Base-by-base conservation (phyloP, 2,113 vertebrate species). In the Tychaedon coryphoeus region DNA sequence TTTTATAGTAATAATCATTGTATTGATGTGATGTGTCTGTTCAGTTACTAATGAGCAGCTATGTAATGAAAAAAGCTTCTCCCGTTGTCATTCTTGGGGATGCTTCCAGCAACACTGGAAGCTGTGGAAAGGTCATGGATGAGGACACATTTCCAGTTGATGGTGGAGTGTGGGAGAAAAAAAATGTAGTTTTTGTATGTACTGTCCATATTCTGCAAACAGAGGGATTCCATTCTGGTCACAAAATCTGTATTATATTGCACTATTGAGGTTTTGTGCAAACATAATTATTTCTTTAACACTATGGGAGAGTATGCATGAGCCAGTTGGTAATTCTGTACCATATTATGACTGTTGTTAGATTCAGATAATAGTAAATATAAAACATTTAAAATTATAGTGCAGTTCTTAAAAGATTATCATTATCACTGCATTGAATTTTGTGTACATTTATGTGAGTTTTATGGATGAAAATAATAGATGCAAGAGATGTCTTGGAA, bases 341-440 rank as follows among this genome's bases (percentile, higher is more conserved):
- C 77, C 22, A 47, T 80, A 92, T 94, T 69, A 80, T 86, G 60
- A 47, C 45, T 91, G 67, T 72, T 90, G 47, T 91, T 93, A 88
- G 91, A 70, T 80, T 92, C 65, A 61, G 67, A 71, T 95, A 67
- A 94, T 45, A 76, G 53, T 88, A 93, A 95, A 89, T 71, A 93
- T n/a, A 84, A 84, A 93, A 12, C 64, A 75, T 76, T 57, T 90
- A 42, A 86, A 94, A 95, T 97, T 80, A 77, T 67, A 84, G 18
- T 86, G 38, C 64, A 43, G 26, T 83, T 93, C 62, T 95, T 95
- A 57, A 89, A 88, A 88, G 15, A 78, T 90, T 80, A 51, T 78
- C 36, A 54, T 92, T 95, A 80, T 71, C 72, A 26, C 65, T 87
- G 61, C 64, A 34, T 56, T 90, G 87, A 85, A 62, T 83, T 95